Percentiles rank a stretch among this genome's conserved stretches.
These are phyloP conservation scores for Proterorhinus semilunaris DNA, from an alignment of 2,113 vertebrate species.

Conservation along the genomic window DNA sequence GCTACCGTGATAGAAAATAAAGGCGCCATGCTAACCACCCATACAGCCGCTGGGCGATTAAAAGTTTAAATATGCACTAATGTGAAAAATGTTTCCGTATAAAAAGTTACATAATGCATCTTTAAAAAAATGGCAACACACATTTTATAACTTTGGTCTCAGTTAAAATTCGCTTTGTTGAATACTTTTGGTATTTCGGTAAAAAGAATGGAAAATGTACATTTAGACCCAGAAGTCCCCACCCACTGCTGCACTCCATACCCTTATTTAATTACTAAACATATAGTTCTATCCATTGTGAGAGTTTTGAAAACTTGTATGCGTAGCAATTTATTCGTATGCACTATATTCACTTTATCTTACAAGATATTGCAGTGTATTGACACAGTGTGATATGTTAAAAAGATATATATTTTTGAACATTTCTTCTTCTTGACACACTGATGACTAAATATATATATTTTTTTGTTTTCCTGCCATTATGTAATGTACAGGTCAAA, in stretches of 20 bases:
- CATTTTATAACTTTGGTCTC: no score
- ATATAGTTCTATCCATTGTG: background rate
- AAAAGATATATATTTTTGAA: constrained; percentile 76
- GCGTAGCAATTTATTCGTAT: constrained; percentile 62
- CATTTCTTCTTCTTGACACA: constrained; percentile 70
- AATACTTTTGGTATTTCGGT: no score
- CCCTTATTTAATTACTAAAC: no score
- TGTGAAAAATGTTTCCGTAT: no score
- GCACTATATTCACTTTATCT: constrained; percentile 80
- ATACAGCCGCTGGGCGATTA: no score
- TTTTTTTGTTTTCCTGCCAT: constrained; percentile 69
- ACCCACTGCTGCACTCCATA: no score
- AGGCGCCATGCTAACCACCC: no score
- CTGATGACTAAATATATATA: constrained; percentile 74
- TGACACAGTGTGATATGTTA: constrained; percentile 62
- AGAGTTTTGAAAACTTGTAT: background rate
- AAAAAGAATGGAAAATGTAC: no score
- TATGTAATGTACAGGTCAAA: constrained; percentile 74
- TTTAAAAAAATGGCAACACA: background rate
- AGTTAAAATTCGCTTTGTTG: no score
- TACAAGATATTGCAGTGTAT: constrained; percentile 60
- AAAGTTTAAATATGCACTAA: no score
- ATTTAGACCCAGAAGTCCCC: no score
- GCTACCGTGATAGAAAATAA: no score
- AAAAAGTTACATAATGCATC: background rate